phyloP scores from a whole-genome alignment of 2,113 vertebrate genomes.

The Cynopterus brachyotis region DNA sequence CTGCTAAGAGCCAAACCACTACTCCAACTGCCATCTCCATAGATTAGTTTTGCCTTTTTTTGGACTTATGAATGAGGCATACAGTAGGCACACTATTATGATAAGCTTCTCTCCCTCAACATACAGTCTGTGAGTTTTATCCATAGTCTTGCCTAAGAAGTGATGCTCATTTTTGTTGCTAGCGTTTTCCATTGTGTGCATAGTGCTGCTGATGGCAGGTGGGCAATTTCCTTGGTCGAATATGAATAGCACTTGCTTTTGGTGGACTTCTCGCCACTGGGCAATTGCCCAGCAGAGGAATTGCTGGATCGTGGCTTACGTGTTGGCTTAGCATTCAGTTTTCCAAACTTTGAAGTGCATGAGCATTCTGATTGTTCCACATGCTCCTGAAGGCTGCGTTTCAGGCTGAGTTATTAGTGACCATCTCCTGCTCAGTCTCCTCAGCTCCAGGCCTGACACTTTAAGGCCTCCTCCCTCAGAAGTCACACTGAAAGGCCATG shows the following conservation, averaged over 20 bases:
- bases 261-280: background rate
- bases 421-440: background rate
- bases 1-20: too few species aligned
- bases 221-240: background rate
- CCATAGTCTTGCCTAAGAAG: background rate
- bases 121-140: background rate
- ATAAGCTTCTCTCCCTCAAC: background rate
- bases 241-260: background rate
- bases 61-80: background rate
- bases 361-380: background rate
- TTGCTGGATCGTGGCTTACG: background rate
- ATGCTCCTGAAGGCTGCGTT: rapidly evolving
- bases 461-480: background rate
- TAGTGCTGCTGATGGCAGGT: background rate
- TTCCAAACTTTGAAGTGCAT: background rate
- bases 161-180: background rate
- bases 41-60: background rate
- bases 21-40: background rate
- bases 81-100: background rate
- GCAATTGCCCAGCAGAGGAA: background rate
- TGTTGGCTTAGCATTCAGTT: background rate
- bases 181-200: background rate
- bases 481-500: background rate
- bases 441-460: background rate
- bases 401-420: background rate